Evolutionary conservation across 1,140 invertebrate genomes (phyloP).

Genomic region (Leucophenga varia): DNA sequence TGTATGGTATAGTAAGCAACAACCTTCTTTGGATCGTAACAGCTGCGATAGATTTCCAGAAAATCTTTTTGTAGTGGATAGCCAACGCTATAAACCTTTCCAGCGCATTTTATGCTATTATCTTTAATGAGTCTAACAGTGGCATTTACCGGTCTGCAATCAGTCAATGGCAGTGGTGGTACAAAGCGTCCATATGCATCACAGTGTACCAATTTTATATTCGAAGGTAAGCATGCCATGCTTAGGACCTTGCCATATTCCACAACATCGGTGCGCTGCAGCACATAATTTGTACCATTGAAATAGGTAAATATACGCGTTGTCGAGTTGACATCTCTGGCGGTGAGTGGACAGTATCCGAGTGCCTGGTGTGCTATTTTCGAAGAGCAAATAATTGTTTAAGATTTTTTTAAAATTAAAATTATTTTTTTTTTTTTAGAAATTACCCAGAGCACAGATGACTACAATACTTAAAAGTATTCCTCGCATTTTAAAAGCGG

Average conservation of each 20-base stretch:
- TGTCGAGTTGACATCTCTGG: no score
- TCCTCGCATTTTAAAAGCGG: no score
- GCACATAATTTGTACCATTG: no score
- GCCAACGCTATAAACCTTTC: conserved; percentile 24
- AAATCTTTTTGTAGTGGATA: conserved; percentile 12
- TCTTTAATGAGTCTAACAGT: conserved; percentile 12
- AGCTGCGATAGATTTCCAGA: conserved; percentile 22
- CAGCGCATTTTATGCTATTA: conserved; percentile 7
- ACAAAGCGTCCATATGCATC: conserved; percentile 1
- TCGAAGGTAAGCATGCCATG: conserved; percentile 13
- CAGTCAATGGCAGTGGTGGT: conserved; percentile 15
- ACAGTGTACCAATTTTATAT: conserved; percentile 18
- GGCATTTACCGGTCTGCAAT: conserved; percentile 6
- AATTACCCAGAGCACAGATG: no score
- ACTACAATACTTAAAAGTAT: no score
- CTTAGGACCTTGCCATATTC: conserved; percentile 11
- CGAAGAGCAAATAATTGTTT: no score
- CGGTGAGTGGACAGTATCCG: no score
- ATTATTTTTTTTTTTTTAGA: no score
- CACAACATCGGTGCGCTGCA: conserved; percentile 9
- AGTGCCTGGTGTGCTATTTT: no score
- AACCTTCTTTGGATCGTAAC: conserved; percentile 16
- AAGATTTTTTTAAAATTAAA: no score
- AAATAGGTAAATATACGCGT: no score
- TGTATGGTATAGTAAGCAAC: conserved; percentile 12